Percentiles rank a stretch among this genome's conserved stretches.
phyloP scores from a whole-genome alignment of 2,888 invertebrate genomes.

The Platycheirus rosarum region DNA sequence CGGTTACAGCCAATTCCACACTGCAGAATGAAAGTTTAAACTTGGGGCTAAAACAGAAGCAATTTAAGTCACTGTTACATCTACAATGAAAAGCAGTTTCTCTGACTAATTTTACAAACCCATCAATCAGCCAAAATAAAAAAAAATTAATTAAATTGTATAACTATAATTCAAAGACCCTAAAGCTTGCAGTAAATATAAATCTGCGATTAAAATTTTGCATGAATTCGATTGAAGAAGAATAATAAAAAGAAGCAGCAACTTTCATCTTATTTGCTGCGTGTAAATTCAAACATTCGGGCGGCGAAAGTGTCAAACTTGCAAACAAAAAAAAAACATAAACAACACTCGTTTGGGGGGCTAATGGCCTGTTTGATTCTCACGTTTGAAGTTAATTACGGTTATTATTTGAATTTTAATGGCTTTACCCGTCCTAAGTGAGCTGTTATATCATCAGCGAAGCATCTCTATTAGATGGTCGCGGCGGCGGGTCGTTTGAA shows the following conservation, averaged over 20 bases:
- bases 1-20: constrained; percentile 14
- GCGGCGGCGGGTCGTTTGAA: no score
- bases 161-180: neutral
- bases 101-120: neutral
- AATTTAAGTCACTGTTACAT: neutral
- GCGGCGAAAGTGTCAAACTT: neutral
- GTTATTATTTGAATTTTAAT: neutral
- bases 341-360: neutral
- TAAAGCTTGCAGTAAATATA: neutral
- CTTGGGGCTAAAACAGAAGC: constrained; percentile 20
- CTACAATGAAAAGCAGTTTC: neutral
- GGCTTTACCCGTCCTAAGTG: neutral
- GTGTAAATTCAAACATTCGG: neutral
- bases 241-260: neutral
- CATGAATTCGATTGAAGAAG: neutral
- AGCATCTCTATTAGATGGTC: neutral
- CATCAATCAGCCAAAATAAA: neutral
- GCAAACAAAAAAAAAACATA: neutral
- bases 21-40: constrained; percentile 61
- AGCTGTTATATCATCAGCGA: neutral
- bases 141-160: neutral
- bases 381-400: neutral
- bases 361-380: neutral
- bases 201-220: neutral
- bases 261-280: neutral